Evolutionary conservation across 2,797 vertebrate genomes (phyloP).

Genomic region (Lindbergichthys nudifrons): DNA sequence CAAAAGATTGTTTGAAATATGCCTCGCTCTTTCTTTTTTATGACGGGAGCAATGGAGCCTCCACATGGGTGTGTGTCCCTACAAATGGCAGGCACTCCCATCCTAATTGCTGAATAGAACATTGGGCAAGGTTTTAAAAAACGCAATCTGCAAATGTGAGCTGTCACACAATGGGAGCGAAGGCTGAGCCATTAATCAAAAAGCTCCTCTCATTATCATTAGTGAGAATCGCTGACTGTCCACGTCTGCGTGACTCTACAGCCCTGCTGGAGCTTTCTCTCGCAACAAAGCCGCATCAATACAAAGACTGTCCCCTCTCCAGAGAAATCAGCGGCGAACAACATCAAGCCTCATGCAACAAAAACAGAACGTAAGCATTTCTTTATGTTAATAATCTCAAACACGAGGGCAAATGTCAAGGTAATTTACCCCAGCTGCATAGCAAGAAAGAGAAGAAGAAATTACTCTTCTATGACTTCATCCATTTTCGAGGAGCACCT

Average conservation of each 20-base stretch:
- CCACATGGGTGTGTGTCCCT: constrained; percentile 35
- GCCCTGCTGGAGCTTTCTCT: constrained; percentile 53
- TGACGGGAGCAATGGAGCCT: constrained; percentile 29
- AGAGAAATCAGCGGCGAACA: constrained; percentile 63
- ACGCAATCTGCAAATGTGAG: constrained; percentile 72
- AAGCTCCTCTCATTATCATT: constrained; percentile 76
- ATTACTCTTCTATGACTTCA: constrained; percentile 21
- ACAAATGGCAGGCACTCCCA: constrained; percentile 62
- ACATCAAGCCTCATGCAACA: constrained; percentile 42
- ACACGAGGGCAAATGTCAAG: constrained; percentile 65
- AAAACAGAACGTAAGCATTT: constrained; percentile 69
- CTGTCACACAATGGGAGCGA: constrained; percentile 65
- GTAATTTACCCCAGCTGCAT: constrained; percentile 55
- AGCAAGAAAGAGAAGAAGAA: constrained; percentile 20
- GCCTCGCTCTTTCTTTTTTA: constrained; percentile 29
- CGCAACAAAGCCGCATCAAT: constrained; percentile 54
- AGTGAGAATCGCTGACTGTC: constrained; percentile 78
- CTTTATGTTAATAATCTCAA: constrained; percentile 66
- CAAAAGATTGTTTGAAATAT: constrained; percentile 58
- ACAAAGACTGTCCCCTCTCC: constrained; percentile 55
- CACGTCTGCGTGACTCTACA: constrained; percentile 53
- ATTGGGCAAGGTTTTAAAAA: constrained; percentile 55
- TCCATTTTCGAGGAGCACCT: constrained; percentile 35
- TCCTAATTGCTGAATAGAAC: constrained; percentile 71
- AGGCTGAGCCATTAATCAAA: constrained; percentile 78